Base-by-base conservation (phyloP, 1,140 invertebrate genomes). In the Dreissena polymorpha region DNA sequence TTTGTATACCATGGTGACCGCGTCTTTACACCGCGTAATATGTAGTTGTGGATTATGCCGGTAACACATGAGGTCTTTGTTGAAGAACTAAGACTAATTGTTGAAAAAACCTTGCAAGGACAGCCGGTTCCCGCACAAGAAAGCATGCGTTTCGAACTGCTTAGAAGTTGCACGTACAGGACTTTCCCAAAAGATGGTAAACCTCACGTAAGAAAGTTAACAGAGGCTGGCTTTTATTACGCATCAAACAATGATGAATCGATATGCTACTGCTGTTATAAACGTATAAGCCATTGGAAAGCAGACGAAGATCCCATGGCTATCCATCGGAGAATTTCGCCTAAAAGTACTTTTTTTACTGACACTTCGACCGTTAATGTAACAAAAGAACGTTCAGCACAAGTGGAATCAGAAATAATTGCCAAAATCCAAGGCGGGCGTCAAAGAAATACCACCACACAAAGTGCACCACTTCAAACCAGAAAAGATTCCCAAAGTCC, bases 151-250 rank as follows among this genome's bases (percentile, higher is more conserved):
- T 79, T 70, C 69, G 76, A 79, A 55, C 55, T 79, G 49, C 21
- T 79, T 0, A 13, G 76, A 25, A 50, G 69, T 23, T 79, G 27
- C 21, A 79, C 76, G 0, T 23, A 60, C 2, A 16, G 55, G 39
- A 53, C 67, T 7, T 70, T 55, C 25, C 76, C 67, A 1, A 71
- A 39, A 63, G 51, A 63, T 0, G 51, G 70, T 27, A 68, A 69
- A 29, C 76, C 76, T 13, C 63, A 39, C 23, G 65, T 63, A 16
- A 79, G 51, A 14, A 70, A 55, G 63, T 16, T 78, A 6, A 49
- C 65, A 7, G 16, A 53, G 53, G 75, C 75, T 57, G 75, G 75
- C 21, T 78, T 78, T 69, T 78, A 69, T 51, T 79, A 70, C 27
- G 76, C 68, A 18, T 50, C 49, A 57, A 64, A 14, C 25, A 55